phyloP scores from a whole-genome alignment of 2,113 vertebrate species.

The Albula glossodonta region DNA sequence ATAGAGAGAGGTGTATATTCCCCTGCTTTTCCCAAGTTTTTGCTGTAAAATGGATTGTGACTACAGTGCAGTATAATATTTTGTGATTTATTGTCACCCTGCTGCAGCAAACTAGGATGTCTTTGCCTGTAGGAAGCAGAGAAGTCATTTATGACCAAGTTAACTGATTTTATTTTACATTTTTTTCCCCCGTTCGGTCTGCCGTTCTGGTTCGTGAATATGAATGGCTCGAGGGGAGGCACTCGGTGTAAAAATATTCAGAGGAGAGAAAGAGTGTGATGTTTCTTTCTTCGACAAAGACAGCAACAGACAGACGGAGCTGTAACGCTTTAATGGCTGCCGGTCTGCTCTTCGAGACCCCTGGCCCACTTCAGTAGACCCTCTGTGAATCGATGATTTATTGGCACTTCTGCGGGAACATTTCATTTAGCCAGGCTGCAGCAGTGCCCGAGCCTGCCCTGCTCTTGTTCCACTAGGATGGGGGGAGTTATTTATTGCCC shows the following conservation, averaged over 20 bases:
- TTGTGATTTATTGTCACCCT: slow-evolving; percentile 32
- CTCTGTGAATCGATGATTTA: slow-evolving; percentile 42
- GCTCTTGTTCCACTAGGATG: not conserved
- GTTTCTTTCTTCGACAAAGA: not conserved
- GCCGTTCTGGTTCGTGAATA: not conserved
- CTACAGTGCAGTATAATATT: slow-evolving; percentile 29
- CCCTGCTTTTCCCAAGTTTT: slow-evolving; percentile 30
- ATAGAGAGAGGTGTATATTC: slow-evolving; percentile 22
- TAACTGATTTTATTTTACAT: slow-evolving; percentile 26
- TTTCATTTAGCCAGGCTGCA: slow-evolving; percentile 42
- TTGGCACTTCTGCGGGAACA: slow-evolving; percentile 33
- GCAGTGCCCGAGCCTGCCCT: slow-evolving; percentile 17
- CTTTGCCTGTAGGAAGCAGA: slow-evolving; percentile 9
- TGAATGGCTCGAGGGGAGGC: not conserved
- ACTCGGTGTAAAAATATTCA: not conserved
- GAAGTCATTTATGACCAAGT: slow-evolving; percentile 28
- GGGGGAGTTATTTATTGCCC: slow-evolving; percentile 34
- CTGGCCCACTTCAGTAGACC: not conserved
- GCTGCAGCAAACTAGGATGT: slow-evolving; percentile 14
- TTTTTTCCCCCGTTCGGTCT: slow-evolving; percentile 23
- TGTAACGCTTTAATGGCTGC: slow-evolving; percentile 15
- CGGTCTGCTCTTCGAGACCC: not conserved
- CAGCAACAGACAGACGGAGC: not conserved
- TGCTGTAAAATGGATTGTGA: slow-evolving; percentile 42
- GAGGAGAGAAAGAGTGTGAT: not conserved